Conservation (phyloP, 2,888 invertebrate species). For the Lochmaea crataegi region DNA sequence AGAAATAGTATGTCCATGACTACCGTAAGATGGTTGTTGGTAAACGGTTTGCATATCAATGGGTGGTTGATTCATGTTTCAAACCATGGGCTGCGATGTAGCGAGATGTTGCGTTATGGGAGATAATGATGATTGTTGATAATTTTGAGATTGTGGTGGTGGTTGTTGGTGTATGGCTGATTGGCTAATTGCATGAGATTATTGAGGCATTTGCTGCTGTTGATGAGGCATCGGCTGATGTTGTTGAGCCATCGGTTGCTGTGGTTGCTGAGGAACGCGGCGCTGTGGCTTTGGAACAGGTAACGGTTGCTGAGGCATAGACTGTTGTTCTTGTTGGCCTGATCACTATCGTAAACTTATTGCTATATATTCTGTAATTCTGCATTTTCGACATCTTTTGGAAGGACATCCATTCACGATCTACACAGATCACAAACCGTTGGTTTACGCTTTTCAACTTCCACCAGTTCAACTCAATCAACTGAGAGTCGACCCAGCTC, state of each 20-base stretch:
- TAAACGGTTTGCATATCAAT: conserved; percentile 43
- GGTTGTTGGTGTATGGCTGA: conserved; percentile 25
- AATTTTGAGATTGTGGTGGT: conserved; percentile 47
- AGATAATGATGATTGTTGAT: conserved; percentile 4
- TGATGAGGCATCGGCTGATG: neutral
- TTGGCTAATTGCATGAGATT: conserved; percentile 26
- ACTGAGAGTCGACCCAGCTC: no score
- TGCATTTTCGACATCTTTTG: no score
- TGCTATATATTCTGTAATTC: no score
- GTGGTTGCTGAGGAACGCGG: neutral
- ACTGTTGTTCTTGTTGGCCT: no score
- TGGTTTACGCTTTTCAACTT: no score
- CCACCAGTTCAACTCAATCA: no score
- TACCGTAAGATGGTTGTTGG: conserved; percentile 40
- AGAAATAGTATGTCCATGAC: conserved; percentile 46
- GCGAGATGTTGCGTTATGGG: conserved; percentile 25
- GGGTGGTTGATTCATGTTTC: conserved; percentile 47
- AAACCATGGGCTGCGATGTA: conserved; percentile 43
- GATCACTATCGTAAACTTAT: no score
- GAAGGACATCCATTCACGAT: no score
- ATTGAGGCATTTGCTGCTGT: conserved; percentile 36
- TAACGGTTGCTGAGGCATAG: conserved; percentile 23
- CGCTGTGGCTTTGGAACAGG: no score
- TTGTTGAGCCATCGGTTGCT: conserved; percentile 12
- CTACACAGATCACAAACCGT: no score